A percentile compares a stretch with the other conserved stretches of the same genome.
Evolutionary conservation across 1,140 invertebrate genomes (phyloP).

Genomic region (Atta colombica): DNA sequence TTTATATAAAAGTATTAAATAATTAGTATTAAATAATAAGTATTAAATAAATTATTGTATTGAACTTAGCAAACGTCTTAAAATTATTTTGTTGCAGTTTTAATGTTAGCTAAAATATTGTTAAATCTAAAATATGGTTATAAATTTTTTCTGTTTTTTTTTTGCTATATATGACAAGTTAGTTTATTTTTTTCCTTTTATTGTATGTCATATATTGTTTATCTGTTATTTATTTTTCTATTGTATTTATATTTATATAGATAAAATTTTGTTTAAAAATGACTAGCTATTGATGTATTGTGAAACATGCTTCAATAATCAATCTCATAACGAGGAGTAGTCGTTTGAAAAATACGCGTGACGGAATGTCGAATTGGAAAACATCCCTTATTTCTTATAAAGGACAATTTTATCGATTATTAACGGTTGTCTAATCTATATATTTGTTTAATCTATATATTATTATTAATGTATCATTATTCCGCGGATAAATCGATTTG

Average conservation of each 20-base stretch:
- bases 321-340: not conserved
- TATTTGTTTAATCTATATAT: conserved; percentile 24
- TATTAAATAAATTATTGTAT: no score
- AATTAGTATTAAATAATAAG: no score
- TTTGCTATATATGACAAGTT: not conserved
- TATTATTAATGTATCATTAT: conserved; percentile 26
- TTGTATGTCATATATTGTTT: not conserved
- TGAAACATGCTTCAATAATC: not conserved
- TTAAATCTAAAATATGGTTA: not conserved
- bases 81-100: not conserved
- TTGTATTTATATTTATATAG: not conserved
- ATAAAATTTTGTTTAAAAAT: conserved; percentile 13
- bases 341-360: not conserved
- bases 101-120: not conserved
- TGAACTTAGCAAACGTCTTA: not conserved
- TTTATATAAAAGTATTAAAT: not conserved
- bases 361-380: conserved; percentile 47
- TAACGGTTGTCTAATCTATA: conserved; percentile 47
- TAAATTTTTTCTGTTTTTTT: not conserved
- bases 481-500: not conserved
- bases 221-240: not conserved
- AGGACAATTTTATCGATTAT: conserved; percentile 51
- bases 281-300: not conserved
- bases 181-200: not conserved
- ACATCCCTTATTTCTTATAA: conserved; percentile 7